phyloP scores from a whole-genome alignment of 2,797 vertebrate species.

The Gadopsis marmoratus region DNA sequence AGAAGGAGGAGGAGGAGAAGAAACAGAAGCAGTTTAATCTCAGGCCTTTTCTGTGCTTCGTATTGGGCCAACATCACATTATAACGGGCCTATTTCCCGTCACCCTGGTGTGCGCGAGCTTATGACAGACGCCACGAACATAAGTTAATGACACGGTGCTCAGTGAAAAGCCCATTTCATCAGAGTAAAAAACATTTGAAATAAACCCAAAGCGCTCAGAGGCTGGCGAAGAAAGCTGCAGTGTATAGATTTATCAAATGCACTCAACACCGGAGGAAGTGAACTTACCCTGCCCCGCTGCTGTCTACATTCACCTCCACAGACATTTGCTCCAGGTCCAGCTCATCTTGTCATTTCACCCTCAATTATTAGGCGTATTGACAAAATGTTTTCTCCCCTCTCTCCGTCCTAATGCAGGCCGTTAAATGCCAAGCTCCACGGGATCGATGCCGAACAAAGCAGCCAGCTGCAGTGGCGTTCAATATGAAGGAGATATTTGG shows the following conservation, averaged over 20 bases:
- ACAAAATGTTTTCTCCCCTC: conserved; percentile 97
- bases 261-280: conserved; percentile 77
- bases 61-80: conserved; percentile 76
- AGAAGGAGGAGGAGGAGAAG: too few relatives aligned
- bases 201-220: conserved; percentile 47
- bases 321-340: conserved; percentile 92
- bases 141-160: conserved; percentile 60
- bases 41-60: conserved; percentile 20
- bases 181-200: conserved; percentile 69
- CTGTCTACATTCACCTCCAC: conserved; percentile 81
- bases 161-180: conserved; percentile 62
- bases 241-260: conserved; percentile 72
- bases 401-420: conserved; percentile 95
- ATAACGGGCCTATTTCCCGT: conserved; percentile 50
- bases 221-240: conserved; percentile 50
- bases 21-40: conserved; percentile 9
- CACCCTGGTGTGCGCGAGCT: conserved; percentile 54
- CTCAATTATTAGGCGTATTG: conserved; percentile 98
- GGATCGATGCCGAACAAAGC: conserved; percentile 99
- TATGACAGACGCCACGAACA: conserved; percentile 44
- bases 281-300: conserved; percentile 91
- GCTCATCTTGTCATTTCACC: conserved; percentile 97
- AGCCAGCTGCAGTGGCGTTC: conserved; percentile 99
- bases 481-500: conserved; percentile 99
- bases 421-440: conserved; percentile 98